A percentile compares a stretch with the other conserved stretches of the same genome.
Conservation (phyloP, 2,113 vertebrate species). For the Bubo bubo region DNA sequence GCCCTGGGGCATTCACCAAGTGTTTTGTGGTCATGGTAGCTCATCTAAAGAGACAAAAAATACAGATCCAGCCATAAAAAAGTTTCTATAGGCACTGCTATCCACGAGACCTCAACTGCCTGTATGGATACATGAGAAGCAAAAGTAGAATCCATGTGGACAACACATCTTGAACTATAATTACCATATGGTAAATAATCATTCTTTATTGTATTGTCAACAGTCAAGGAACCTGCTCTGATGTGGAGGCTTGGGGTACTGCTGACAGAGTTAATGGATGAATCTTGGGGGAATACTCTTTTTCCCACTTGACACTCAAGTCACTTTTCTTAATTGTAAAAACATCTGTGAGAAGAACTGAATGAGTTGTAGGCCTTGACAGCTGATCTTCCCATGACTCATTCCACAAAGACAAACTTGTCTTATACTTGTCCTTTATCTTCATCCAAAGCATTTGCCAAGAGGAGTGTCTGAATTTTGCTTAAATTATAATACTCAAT, state of each 20-base stretch:
- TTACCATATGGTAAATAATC: slow-evolving; percentile 44
- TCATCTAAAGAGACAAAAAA: background rate
- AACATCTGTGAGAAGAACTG: slow-evolving; percentile 54
- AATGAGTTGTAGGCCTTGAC: slow-evolving; percentile 59
- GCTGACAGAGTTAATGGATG: slow-evolving; percentile 57
- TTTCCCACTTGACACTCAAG: slow-evolving; percentile 52
- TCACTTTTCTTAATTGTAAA: slow-evolving; percentile 54
- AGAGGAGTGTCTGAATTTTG: slow-evolving; percentile 16
- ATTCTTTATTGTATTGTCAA: slow-evolving; percentile 59
- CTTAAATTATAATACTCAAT: background rate
- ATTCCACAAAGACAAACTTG: slow-evolving; percentile 43
- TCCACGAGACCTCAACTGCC: background rate
- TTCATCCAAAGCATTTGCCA: slow-evolving; percentile 23
- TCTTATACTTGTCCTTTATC: slow-evolving; percentile 36
- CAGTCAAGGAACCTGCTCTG: slow-evolving; percentile 44
- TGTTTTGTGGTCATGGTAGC: background rate
- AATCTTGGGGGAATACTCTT: slow-evolving; percentile 34
- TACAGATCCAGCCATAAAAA: background rate
- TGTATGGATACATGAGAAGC: background rate
- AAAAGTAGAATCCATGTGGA: slow-evolving; percentile 41
- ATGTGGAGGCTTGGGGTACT: slow-evolving; percentile 25
- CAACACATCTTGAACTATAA: slow-evolving; percentile 58
- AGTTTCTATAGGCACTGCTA: background rate
- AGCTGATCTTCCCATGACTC: slow-evolving; percentile 46
- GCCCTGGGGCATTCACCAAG: background rate